phyloP scores from a whole-genome alignment of 2,113 vertebrate genomes.

The Corvus cornix region DNA sequence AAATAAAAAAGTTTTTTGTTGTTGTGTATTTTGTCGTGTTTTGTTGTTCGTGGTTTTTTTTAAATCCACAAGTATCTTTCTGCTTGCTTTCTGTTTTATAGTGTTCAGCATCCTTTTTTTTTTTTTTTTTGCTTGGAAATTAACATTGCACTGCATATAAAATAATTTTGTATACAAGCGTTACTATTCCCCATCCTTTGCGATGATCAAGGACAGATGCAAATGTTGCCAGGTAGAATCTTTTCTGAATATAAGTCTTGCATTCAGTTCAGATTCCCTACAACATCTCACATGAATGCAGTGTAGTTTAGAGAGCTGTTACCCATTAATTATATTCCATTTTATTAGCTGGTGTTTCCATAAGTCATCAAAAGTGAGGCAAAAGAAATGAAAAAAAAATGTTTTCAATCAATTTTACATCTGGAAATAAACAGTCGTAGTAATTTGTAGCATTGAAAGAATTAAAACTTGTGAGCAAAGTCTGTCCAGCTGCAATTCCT shows the following conservation, averaged over 20 bases:
- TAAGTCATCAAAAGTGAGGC: background rate
- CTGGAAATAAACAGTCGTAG: background rate
- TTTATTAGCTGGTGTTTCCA: background rate
- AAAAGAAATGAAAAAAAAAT: background rate
- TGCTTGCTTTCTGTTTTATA: background rate
- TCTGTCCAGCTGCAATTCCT: background rate
- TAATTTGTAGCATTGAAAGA: background rate
- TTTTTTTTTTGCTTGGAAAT: background rate
- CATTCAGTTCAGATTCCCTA: background rate
- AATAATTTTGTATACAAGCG: background rate
- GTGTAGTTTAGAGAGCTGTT: background rate
- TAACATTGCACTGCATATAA: background rate
- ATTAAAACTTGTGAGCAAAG: constrained; percentile 28
- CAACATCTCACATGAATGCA: background rate
- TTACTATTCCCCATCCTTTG: background rate
- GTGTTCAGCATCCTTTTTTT: background rate
- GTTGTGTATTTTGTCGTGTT: background rate
- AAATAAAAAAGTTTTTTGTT: background rate
- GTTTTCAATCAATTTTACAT: background rate
- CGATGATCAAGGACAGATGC: background rate
- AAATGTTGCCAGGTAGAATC: background rate
- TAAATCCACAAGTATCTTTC: background rate
- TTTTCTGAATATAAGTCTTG: background rate
- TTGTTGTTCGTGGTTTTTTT: background rate
- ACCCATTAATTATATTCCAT: background rate